phyloP scores from a whole-genome alignment of 92 coral and sea anemone species.

The Epizoanthus stellaris region DNA sequence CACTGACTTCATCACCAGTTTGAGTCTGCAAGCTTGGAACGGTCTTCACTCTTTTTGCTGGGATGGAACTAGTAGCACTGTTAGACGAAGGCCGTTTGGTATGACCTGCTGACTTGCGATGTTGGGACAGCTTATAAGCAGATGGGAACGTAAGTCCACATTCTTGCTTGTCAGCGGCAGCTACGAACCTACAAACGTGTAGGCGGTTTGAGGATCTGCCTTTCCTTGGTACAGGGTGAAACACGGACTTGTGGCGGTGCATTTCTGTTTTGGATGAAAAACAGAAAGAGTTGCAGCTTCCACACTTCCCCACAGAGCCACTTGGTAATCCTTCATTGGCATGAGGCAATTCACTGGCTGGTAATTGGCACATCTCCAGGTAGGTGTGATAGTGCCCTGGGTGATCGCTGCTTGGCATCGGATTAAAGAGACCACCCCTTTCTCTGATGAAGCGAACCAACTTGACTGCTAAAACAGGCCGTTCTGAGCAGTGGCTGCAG shows the following conservation, averaged over 20 bases:
- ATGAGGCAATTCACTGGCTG: conserved; percentile 31
- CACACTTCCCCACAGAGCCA: conserved; percentile 11
- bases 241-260: conserved; percentile 18
- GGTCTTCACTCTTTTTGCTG: conserved; percentile 24
- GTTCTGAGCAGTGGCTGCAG: conserved; percentile 55
- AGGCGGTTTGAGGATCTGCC: conserved; percentile 12
- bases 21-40: conserved; percentile 29
- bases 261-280: conserved; percentile 23
- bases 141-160: conserved; percentile 15
- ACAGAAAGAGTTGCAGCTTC: conserved; percentile 12
- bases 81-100: conserved; percentile 24
- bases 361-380: conserved; percentile 51
- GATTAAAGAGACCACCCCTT: conserved; percentile 45
- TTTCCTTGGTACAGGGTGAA: conserved; percentile 23
- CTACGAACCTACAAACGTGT: conserved; percentile 9
- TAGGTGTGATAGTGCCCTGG: conserved; percentile 58
- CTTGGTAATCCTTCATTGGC: conserved; percentile 21
- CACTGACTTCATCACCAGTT: conserved; percentile 30
- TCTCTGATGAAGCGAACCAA: conserved; percentile 19
- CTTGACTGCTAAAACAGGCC: conserved; percentile 54
- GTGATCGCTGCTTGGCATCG: conserved; percentile 26
- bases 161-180: conserved; percentile 19
- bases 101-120: conserved; percentile 8
- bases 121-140: not conserved
- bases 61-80: conserved; percentile 24